phyloP scores from a whole-genome alignment of 2,797 vertebrate species.

The Furcifer pardalis region DNA sequence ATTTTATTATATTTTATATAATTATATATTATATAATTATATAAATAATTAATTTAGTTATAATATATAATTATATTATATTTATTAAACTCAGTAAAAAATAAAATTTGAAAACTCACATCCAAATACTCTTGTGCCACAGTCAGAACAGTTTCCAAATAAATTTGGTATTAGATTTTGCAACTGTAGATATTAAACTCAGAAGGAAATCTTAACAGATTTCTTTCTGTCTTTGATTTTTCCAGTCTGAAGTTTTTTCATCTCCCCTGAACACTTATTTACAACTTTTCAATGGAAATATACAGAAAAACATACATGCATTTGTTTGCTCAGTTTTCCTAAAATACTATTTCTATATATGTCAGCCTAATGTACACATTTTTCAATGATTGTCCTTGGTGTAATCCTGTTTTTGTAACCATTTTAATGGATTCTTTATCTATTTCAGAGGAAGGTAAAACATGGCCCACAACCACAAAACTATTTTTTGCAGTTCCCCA shows the following conservation, averaged over 20 bases:
- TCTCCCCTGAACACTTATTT: not conserved
- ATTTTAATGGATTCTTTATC: too few species aligned
- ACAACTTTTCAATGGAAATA: not conserved
- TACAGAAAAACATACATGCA: not conserved
- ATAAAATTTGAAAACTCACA: not conserved
- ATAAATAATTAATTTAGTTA: too few species aligned
- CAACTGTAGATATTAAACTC: constrained; percentile 45
- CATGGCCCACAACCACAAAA: too few species aligned
- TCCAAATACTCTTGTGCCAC: not conserved
- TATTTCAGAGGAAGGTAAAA: too few species aligned
- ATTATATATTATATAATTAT: too few species aligned
- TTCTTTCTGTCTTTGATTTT: not conserved
- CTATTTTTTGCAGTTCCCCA: too few species aligned
- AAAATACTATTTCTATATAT: not conserved
- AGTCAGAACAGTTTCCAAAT: fast-evolving
- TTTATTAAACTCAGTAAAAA: constrained; percentile 13
- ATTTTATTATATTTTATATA: too few species aligned
- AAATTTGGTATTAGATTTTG: not conserved
- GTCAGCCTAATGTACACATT: not conserved
- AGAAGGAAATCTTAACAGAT: too few species aligned
- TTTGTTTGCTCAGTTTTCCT: too few species aligned
- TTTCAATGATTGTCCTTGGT: not conserved
- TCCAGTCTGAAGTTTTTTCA: not conserved
- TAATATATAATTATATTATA: too few species aligned
- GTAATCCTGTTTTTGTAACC: too few species aligned